These are phyloP conservation scores for Spicauda simplicius DNA, from an alignment of 2,888 invertebrate species.

Conservation along the genomic window DNA sequence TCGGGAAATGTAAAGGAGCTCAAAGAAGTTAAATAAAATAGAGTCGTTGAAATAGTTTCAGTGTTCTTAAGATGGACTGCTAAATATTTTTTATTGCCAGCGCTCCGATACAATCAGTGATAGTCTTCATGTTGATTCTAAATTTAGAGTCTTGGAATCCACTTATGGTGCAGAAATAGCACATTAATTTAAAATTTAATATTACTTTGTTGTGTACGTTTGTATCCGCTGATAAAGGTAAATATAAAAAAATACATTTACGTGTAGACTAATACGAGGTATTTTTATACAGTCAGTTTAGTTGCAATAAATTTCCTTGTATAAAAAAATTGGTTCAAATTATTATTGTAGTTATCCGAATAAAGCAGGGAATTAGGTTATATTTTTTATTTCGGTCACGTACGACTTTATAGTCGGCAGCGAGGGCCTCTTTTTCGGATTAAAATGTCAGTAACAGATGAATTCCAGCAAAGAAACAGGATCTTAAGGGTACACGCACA, in stretches of 20 bases:
- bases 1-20: constrained; percentile 51
- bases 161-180: too few relatives aligned
- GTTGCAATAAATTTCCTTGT: constrained; percentile 19
- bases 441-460: constrained; percentile 76
- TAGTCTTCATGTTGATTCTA: background rate
- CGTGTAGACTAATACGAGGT: too few relatives aligned
- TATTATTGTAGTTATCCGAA: constrained; percentile 27
- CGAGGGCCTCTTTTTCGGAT: constrained; percentile 62
- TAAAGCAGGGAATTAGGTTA: constrained; percentile 44
- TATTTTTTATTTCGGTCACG: constrained; percentile 70
- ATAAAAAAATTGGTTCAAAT: constrained; percentile 23
- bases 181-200: too few relatives aligned
- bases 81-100: background rate
- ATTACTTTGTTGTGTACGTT: too few relatives aligned
- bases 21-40: constrained; percentile 55
- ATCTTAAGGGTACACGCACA: constrained; percentile 38
- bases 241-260: too few relatives aligned
- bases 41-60: constrained; percentile 24
- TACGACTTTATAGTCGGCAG: constrained; percentile 65
- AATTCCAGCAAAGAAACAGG: constrained; percentile 57
- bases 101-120: too few relatives aligned
- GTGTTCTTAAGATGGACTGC: constrained; percentile 21
- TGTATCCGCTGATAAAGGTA: too few relatives aligned
- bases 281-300: background rate
- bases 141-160: too few relatives aligned